Evolutionary conservation across 2,888 invertebrate species (phyloP).

Genomic region (Gymnosoma rotundatum): DNA sequence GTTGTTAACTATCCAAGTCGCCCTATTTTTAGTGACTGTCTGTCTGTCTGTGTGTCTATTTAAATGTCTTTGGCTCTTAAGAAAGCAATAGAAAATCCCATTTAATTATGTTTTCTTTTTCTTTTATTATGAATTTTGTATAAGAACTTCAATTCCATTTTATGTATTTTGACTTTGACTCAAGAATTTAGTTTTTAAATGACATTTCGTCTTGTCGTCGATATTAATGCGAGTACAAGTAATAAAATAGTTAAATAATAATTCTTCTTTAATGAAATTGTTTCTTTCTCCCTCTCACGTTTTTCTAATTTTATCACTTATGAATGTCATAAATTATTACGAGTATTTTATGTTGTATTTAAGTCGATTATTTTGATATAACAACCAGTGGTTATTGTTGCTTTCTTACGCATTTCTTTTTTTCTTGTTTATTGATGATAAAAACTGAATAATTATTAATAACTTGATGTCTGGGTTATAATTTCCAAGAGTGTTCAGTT

Average conservation of each 20-base stretch:
- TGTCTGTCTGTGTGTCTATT: background rate
- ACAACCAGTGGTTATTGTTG: no score
- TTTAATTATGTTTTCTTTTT: background rate
- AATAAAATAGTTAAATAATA: background rate
- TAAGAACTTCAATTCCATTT: background rate
- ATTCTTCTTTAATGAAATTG: no score
- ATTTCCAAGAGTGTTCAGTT: no score
- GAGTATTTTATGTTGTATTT: slow-evolving; percentile 41
- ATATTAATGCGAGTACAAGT: background rate
- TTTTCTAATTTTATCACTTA: slow-evolving; percentile 1
- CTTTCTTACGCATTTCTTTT: background rate
- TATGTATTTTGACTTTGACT: background rate
- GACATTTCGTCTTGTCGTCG: background rate
- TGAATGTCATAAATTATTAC: no score
- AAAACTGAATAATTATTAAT: no score
- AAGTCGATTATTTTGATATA: background rate
- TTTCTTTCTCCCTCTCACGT: no score
- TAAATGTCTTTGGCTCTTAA: background rate
- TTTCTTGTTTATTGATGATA: no score
- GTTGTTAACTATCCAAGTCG: no score
- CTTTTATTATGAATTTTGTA: no score
- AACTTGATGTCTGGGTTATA: no score
- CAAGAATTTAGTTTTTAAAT: background rate
- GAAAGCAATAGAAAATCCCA: background rate
- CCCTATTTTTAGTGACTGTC: no score